Percentiles rank a stretch among this genome's conserved stretches.
Evolutionary conservation across 2,888 invertebrate species (phyloP).

Genomic region (Coronaproctus castanopsis): DNA sequence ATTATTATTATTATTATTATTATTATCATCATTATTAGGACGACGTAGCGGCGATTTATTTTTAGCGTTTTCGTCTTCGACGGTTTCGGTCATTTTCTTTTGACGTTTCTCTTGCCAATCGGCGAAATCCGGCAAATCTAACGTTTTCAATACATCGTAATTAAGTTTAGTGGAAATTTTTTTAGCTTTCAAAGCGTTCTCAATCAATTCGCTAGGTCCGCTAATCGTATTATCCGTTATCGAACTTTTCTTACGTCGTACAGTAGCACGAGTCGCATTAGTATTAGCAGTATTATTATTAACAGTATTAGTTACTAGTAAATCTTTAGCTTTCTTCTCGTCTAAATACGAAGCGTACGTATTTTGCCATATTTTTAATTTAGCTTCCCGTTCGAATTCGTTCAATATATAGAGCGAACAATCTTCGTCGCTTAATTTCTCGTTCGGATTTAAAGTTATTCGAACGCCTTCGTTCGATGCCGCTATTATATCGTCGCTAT

Average conservation of each 20-base stretch:
- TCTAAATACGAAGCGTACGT: slow-evolving; percentile 70
- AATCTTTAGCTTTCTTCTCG: too few species aligned
- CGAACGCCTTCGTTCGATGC: slow-evolving; percentile 16
- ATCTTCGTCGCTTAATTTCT: slow-evolving; percentile 69
- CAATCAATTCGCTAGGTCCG: slow-evolving; percentile 57
- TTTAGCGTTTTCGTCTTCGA: too few species aligned
- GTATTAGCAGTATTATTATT: too few species aligned
- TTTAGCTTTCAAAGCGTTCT: slow-evolving; percentile 88
- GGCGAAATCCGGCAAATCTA: slow-evolving; percentile 8
- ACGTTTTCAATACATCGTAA: slow-evolving; percentile 59
- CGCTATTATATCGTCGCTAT: slow-evolving; percentile 2
- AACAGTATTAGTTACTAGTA: too few species aligned
- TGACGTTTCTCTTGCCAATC: background rate
- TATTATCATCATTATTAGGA: too few species aligned
- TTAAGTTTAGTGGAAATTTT: slow-evolving; percentile 92
- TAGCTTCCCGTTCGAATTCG: slow-evolving; percentile 57
- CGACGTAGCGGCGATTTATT: too few species aligned
- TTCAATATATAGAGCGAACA: slow-evolving; percentile 66
- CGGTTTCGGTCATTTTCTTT: background rate
- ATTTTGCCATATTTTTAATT: slow-evolving; percentile 69
- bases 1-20: too few species aligned
- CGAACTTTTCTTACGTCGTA: too few species aligned
- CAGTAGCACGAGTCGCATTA: too few species aligned
- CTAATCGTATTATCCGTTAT: slow-evolving; percentile 37
- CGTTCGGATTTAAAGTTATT: background rate